Conservation (phyloP, 2,888 invertebrate genomes). For the Chironomus tentans region DNA sequence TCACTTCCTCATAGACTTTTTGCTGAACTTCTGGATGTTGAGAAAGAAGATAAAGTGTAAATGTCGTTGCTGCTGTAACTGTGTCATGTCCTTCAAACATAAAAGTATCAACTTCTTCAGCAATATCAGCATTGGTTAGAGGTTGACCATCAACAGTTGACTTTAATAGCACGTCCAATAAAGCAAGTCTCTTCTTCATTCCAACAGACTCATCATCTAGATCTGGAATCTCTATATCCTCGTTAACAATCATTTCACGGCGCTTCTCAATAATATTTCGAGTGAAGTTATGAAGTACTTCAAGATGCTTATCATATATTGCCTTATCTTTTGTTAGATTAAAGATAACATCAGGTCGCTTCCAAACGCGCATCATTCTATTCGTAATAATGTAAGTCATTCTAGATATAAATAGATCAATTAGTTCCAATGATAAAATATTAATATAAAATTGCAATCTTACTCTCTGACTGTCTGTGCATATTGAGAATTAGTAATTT, state of each 20-base stretch:
- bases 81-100: slow-evolving; percentile 58
- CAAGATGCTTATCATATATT: slow-evolving; percentile 31
- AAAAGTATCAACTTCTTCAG: slow-evolving; percentile 64
- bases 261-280: slow-evolving; percentile 42
- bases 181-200: slow-evolving; percentile 53
- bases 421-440: background rate
- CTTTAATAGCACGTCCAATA: slow-evolving; percentile 56
- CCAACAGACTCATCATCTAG: slow-evolving; percentile 35
- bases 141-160: slow-evolving; percentile 50
- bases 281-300: slow-evolving; percentile 42
- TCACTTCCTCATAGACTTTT: slow-evolving; percentile 43
- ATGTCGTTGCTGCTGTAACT: slow-evolving; percentile 45
- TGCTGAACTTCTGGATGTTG: slow-evolving; percentile 43
- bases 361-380: slow-evolving; percentile 34
- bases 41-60: slow-evolving; percentile 45
- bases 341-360: slow-evolving; percentile 35
- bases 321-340: slow-evolving; percentile 24
- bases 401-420: slow-evolving; percentile 30
- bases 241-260: slow-evolving; percentile 29
- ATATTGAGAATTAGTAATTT: slow-evolving; percentile 56
- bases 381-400: slow-evolving; percentile 34
- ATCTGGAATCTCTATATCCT: background rate
- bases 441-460: slow-evolving; percentile 37
- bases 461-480: slow-evolving; percentile 61
- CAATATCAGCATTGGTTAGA: slow-evolving; percentile 50